Evolutionary conservation across 2,888 invertebrate species (phyloP).

Genomic region (Synergus japonicus): DNA sequence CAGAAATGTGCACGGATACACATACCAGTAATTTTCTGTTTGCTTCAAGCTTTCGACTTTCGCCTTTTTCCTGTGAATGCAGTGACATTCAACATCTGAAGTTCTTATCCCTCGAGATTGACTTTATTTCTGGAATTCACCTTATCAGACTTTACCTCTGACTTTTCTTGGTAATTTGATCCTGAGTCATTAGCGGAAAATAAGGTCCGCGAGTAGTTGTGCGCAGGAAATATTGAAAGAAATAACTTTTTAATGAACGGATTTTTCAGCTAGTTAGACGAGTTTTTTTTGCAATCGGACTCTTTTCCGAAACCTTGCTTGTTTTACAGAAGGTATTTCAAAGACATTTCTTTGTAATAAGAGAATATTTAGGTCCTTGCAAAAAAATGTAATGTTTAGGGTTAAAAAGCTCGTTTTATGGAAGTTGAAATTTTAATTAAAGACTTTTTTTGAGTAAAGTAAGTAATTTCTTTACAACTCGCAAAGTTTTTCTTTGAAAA

Average conservation of each 20-base stretch:
- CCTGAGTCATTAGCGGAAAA: not conserved
- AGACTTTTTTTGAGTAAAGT: not conserved
- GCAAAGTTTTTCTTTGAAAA: not conserved
- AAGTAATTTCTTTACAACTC: not conserved
- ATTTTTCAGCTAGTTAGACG: not conserved
- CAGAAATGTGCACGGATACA: not conserved
- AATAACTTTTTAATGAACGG: conserved; percentile 33
- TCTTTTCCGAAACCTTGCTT: not conserved
- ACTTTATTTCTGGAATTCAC: conserved; percentile 14
- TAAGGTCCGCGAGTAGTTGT: conserved; percentile 38
- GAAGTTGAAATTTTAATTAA: not conserved
- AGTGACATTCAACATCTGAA: not conserved
- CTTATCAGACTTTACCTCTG: not conserved
- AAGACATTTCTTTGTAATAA: not conserved
- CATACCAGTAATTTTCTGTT: conserved; percentile 30
- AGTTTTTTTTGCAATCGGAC: not conserved
- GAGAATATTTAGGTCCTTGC: not conserved
- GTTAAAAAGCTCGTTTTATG: not conserved
- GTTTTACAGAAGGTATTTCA: not conserved
- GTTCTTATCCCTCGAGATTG: conserved; percentile 9
- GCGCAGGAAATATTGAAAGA: conserved; percentile 39
- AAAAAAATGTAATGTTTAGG: not conserved
- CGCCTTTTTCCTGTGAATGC: not conserved
- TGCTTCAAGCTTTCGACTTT: conserved; percentile 13
- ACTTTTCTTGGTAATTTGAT: not conserved